phyloP scores from a whole-genome alignment of 2,113 vertebrate genomes.

The Macquaria ambigua region DNA sequence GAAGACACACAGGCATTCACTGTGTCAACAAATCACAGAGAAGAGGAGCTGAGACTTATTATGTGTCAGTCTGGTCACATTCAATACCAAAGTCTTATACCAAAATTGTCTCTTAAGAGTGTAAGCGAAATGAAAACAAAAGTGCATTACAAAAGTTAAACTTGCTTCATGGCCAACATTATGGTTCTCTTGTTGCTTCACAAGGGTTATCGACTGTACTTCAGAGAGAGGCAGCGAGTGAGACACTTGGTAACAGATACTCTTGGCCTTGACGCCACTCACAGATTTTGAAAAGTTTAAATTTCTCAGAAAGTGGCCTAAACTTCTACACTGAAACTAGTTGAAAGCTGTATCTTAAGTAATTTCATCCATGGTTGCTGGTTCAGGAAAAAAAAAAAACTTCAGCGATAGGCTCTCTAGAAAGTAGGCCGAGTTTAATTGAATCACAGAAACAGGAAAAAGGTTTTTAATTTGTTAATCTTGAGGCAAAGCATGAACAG shows the following conservation, averaged over 20 bases:
- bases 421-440: conserved; percentile 75
- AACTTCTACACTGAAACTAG: conserved; percentile 38
- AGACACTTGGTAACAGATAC: conserved; percentile 20
- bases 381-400: conserved; percentile 5
- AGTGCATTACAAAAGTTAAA: not conserved
- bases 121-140: not conserved
- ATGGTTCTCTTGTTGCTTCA: not conserved
- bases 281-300: conserved; percentile 21
- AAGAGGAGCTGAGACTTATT: conserved; percentile 12
- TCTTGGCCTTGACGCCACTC: not conserved
- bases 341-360: conserved; percentile 35
- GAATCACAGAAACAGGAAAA: conserved; percentile 60
- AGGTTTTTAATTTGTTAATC: conserved; percentile 72
- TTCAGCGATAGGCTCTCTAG: conserved; percentile 22
- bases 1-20: conserved; percentile 27
- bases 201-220: not conserved
- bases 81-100: not conserved
- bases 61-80: conserved; percentile 4
- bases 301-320: conserved; percentile 13
- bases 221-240: not conserved
- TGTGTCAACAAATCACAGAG: conserved; percentile 9
- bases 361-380: conserved; percentile 52
- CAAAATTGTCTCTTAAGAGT: not conserved
- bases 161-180: not conserved
- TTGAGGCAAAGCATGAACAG: conserved; percentile 67